phyloP scores from a whole-genome alignment of 2,113 vertebrate genomes.

The Tauraco erythrolophus region DNA sequence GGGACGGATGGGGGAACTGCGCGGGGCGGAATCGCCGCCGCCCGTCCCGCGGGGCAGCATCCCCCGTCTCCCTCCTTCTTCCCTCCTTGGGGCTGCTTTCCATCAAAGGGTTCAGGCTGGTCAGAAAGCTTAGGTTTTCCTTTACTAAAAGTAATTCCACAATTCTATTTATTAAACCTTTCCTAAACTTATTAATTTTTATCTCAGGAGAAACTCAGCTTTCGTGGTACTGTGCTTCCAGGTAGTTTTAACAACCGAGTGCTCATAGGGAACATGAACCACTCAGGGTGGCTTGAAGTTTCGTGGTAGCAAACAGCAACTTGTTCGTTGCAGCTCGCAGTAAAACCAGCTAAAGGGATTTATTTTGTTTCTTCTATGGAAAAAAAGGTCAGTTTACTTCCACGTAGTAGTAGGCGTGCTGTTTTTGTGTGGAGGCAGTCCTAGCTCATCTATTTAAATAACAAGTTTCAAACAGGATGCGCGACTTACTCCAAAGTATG shows the following conservation, averaged over 20 bases:
- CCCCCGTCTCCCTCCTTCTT: background rate
- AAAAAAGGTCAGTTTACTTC: background rate
- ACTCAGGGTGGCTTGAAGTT: background rate
- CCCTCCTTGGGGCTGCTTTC: background rate
- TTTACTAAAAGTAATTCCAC: background rate
- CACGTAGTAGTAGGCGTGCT: background rate
- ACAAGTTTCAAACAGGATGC: conserved; percentile 36
- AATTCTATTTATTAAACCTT: background rate
- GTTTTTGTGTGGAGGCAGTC: background rate
- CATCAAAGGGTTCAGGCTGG: background rate
- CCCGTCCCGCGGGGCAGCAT: background rate
- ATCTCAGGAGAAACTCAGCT: background rate
- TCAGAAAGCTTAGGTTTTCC: background rate
- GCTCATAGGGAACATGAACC: accelerated
- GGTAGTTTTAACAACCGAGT: background rate
- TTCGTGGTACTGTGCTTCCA: accelerated
- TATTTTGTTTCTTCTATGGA: background rate
- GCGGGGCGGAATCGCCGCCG: background rate
- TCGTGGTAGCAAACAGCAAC: accelerated
- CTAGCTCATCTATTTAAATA: background rate
- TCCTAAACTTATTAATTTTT: background rate
- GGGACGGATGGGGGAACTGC: no score
- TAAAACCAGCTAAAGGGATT: background rate
- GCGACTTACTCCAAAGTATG: background rate
- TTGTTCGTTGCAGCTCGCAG: accelerated